Evolutionary conservation across 2,113 vertebrate species (phyloP).

Genomic region (Sminthopsis crassicaudata): DNA sequence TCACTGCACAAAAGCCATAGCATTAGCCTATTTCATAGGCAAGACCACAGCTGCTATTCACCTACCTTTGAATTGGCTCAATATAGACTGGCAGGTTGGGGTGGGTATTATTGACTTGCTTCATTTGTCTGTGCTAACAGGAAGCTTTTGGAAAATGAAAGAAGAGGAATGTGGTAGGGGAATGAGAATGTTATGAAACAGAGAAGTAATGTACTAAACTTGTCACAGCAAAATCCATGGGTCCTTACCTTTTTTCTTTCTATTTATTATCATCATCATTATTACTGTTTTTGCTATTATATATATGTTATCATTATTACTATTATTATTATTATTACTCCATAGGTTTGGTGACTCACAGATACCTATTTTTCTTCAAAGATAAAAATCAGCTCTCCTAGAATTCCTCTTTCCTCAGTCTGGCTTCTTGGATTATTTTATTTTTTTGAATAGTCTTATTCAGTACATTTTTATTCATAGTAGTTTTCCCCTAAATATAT

Average conservation of each 20-base stretch:
- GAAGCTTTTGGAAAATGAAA: slow-evolving; percentile 82
- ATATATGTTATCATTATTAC: too few relatives aligned
- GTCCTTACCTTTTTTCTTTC: not conserved
- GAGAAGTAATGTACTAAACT: slow-evolving; percentile 51
- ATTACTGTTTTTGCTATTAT: not conserved
- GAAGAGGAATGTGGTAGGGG: slow-evolving; percentile 38
- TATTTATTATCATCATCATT: not conserved
- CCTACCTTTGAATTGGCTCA: slow-evolving; percentile 90
- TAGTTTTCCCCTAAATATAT: slow-evolving; percentile 28
- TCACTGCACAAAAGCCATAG: slow-evolving; percentile 75
- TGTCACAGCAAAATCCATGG: slow-evolving; percentile 32
- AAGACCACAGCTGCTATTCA: slow-evolving; percentile 87
- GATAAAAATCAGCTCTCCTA: not conserved
- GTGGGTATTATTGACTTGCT: slow-evolving; percentile 85
- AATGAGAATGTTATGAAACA: slow-evolving; percentile 40
- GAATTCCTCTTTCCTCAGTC: not conserved
- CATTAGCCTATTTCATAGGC: slow-evolving; percentile 80
- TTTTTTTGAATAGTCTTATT: not conserved
- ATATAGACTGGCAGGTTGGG: slow-evolving; percentile 87
- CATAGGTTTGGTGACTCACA: not conserved
- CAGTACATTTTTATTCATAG: slow-evolving; percentile 35
- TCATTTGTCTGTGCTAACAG: slow-evolving; percentile 82
- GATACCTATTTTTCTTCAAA: not conserved
- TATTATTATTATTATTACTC: not conserved
- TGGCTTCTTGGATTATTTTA: not conserved